Percentiles rank a stretch among this genome's conserved stretches.
phyloP scores from a whole-genome alignment of 2,797 vertebrate species.

The Lemur catta region DNA sequence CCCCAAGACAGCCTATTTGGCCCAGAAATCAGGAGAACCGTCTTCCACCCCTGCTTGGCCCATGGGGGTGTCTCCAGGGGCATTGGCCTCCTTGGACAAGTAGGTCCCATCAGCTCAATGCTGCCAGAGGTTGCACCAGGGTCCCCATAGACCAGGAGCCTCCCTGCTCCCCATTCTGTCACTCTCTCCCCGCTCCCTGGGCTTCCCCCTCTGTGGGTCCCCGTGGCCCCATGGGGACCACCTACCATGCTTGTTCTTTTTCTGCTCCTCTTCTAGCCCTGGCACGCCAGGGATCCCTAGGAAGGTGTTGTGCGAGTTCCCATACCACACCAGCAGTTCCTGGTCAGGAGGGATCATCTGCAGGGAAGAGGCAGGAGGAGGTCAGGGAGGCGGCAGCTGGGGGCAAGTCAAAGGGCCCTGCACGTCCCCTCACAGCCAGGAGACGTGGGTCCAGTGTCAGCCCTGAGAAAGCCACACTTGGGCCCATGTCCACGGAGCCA shows the following conservation, averaged over 20 bases:
- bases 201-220: background rate
- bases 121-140: background rate
- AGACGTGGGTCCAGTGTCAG: background rate
- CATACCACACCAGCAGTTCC: constrained; percentile 97
- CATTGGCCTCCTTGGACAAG: background rate
- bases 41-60: background rate
- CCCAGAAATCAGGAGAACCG: background rate
- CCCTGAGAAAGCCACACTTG: background rate
- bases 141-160: background rate
- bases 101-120: no score
- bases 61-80: background rate
- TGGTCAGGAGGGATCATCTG: constrained; percentile 98
- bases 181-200: no score
- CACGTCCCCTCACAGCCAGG: rapidly evolving
- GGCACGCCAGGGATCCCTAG: constrained; percentile 96
- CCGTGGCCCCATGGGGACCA: background rate
- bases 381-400: rapidly evolving
- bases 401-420: background rate
- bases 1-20: background rate
- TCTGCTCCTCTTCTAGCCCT: constrained; percentile 93
- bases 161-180: background rate
- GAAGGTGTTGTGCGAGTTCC: constrained; percentile 96
- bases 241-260: constrained; percentile 93
- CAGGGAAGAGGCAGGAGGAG: background rate
- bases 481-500: background rate